phyloP scores from a whole-genome alignment of 1,140 invertebrate species.

The Platorchestia sp. region DNA sequence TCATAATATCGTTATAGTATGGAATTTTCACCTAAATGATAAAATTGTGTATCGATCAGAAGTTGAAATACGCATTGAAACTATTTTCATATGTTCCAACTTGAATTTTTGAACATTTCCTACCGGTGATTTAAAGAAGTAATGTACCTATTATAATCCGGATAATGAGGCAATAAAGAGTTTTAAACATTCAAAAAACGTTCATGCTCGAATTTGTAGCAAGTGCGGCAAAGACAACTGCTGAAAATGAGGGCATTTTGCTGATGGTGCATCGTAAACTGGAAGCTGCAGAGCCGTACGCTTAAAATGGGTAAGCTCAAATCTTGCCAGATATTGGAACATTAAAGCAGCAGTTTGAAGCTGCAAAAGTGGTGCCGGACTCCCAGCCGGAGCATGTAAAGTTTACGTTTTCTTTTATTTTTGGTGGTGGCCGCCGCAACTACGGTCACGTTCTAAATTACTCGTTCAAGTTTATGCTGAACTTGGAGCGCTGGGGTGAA shows the following conservation, averaged over 20 bases:
- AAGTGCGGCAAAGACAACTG: neutral
- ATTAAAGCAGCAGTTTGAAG: neutral
- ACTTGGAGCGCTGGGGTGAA: neutral
- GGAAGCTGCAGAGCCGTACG: neutral
- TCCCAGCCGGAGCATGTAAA: neutral
- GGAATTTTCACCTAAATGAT: too few relatives aligned
- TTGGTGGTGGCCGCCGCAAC: neutral
- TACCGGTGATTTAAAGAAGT: too few relatives aligned
- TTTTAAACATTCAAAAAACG: too few relatives aligned
- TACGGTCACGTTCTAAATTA: conserved; percentile 29
- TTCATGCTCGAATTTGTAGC: too few relatives aligned
- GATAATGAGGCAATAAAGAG: too few relatives aligned
- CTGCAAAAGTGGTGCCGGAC: neutral
- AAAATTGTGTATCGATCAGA: too few relatives aligned
- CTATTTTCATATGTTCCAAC: too few relatives aligned
- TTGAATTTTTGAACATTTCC: too few relatives aligned
- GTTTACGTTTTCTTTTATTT: neutral
- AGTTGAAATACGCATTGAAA: too few relatives aligned
- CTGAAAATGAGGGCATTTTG: neutral
- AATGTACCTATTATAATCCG: too few relatives aligned
- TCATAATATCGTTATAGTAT: too few relatives aligned
- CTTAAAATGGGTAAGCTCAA: neutral
- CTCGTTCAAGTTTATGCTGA: neutral
- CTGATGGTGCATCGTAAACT: neutral
- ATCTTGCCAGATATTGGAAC: neutral